Evolutionary conservation across 2,113 vertebrate species (phyloP), one percentile per base, ranked within the genome.

Genomic region (Labeo catla): DNA sequence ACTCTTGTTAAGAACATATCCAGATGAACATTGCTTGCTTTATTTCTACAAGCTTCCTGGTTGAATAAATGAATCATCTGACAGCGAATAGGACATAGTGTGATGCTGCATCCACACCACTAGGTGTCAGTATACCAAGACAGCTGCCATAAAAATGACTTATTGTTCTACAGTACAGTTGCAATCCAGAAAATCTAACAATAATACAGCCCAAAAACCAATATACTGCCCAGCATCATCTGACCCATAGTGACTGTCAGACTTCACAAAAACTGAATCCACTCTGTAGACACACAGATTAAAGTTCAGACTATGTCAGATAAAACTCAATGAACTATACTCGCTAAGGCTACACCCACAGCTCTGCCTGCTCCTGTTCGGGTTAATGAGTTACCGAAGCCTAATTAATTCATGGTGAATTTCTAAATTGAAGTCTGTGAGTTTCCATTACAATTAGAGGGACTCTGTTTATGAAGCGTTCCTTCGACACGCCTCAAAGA

Each of bases 351-450:
- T 80, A 85, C 43, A 88, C 28, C 28, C 21, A 54, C 0, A 49
- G 11, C 15, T 10, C 78, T 66, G 54, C 39, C 49, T 63, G 86
- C 84, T 83, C 77, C 59, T 57, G 47, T 34, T 54, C 34, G 13
- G 66, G 78, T 88, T 91, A 92, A 92, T 90, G 89, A 92, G 82
- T 88, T 88, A 92, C 86, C 78, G 78, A 87, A 72, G 83, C 85
- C 84, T 91, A 90, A 93, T 94, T 92, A 90, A 90, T 89, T 90
- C 19, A 83, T 59, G 8, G n/a, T 76, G 77, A 88, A 90, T 89
- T 85, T 86, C 90, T 50, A 65, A n/a, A 87, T 3, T 92, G 86
- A 92, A 72, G 59, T 85, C 77, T 57, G 68, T 45, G 81, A 88
- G 39, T 85, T 87, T 88, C 84, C 50, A 85, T 87, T 88, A 86